These are phyloP conservation scores for Diarsia brunnea DNA, from an alignment of 2,888 invertebrate species.

Conservation along the genomic window DNA sequence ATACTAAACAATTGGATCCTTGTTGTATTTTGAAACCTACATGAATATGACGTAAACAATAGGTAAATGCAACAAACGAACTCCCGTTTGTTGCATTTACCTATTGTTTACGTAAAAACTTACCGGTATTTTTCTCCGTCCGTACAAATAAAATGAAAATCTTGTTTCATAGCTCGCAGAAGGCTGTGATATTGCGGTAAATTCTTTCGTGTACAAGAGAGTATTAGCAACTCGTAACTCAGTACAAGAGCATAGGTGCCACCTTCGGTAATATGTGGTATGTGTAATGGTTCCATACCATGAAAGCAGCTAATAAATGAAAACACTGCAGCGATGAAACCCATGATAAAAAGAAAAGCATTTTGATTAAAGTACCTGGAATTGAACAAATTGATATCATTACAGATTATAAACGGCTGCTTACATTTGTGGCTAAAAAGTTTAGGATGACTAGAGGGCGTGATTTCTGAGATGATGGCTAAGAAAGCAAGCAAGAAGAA, in stretches of 20 bases:
- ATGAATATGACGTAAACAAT: not conserved
- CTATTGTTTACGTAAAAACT: no score
- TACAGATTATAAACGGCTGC: not conserved
- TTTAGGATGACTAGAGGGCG: not conserved
- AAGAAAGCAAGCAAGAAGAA: not conserved
- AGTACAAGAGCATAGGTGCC: constrained; percentile 75
- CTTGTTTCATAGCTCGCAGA: constrained; percentile 70
- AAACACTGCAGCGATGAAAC: constrained; percentile 1
- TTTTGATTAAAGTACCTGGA: constrained; percentile 70
- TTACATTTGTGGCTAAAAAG: not conserved
- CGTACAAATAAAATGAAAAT: constrained; percentile 77
- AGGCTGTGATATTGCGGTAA: constrained; percentile 72
- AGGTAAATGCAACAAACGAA: not conserved
- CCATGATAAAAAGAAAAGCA: constrained; percentile 38
- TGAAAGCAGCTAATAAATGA: constrained; percentile 59
- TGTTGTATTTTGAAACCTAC: not conserved
- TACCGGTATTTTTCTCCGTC: constrained; percentile 43
- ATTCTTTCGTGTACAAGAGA: constrained; percentile 71
- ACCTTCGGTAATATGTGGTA: constrained; percentile 74
- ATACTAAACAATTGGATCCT: not conserved
- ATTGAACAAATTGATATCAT: constrained; percentile 8
- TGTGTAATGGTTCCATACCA: constrained; percentile 69
- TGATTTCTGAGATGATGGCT: not conserved
- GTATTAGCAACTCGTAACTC: constrained; percentile 73
- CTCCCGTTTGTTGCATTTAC: no score